Conservation (phyloP, 2,888 invertebrate genomes). For the Acronicta leporina region DNA sequence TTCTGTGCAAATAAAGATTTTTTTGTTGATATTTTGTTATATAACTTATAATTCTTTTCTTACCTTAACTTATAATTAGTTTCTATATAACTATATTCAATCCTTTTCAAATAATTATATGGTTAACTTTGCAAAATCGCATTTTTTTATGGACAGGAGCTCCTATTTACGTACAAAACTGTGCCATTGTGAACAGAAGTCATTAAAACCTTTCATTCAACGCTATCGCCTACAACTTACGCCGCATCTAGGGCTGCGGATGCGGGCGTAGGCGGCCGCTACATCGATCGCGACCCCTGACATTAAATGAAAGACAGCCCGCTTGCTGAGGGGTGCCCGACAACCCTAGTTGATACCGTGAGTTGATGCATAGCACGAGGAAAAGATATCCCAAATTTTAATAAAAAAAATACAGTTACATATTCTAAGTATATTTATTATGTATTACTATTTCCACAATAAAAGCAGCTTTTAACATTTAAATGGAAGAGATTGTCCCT, state of each 20-base stretch:
- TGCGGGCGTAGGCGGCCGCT: conserved; percentile 75
- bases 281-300: conserved; percentile 87
- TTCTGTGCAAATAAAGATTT: too few species aligned
- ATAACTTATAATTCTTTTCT: too few species aligned
- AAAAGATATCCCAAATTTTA: conserved; percentile 7
- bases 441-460: conserved; percentile 15
- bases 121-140: neutral
- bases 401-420: conserved; percentile 7
- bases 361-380: conserved; percentile 27
- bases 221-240: conserved; percentile 48
- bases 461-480: conserved; percentile 37
- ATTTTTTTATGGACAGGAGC: conserved; percentile 6
- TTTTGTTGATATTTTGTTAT: too few species aligned
- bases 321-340: conserved; percentile 68
- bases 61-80: too few species aligned
- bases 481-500: conserved; percentile 27
- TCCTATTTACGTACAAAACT: conserved; percentile 12
- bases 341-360: conserved; percentile 43
- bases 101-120: too few species aligned
- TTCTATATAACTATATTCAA: too few species aligned
- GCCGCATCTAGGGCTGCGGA: conserved; percentile 63
- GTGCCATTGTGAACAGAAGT: conserved; percentile 9
- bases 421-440: neutral
- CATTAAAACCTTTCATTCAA: conserved; percentile 28
- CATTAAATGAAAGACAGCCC: conserved; percentile 79